Evolutionary conservation across 2,797 vertebrate genomes (phyloP).

Genomic region (Hemibagrus guttatus): DNA sequence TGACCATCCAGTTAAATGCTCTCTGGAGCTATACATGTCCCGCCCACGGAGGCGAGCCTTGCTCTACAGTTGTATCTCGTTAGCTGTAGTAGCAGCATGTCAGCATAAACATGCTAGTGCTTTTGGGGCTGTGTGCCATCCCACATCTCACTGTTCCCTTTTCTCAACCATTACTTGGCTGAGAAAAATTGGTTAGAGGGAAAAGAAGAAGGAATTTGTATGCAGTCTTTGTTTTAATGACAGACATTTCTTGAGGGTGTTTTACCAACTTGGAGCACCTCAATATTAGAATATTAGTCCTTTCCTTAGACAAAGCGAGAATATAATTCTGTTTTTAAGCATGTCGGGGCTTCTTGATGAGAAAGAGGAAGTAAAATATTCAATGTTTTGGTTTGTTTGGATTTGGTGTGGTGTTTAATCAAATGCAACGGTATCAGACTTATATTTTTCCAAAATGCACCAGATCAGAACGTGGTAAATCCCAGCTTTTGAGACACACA

Average conservation of each 20-base stretch:
- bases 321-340: neutral
- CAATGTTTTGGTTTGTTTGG: neutral
- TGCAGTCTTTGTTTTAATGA: neutral
- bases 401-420: neutral
- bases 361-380: neutral
- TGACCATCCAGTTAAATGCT: neutral
- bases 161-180: neutral
- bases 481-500: slow-evolving; percentile 23
- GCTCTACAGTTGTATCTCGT: neutral
- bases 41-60: neutral
- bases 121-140: neutral
- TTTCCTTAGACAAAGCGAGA: neutral
- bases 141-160: neutral
- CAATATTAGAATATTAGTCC: neutral
- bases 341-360: neutral
- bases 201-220: neutral
- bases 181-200: neutral
- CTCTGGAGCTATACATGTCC: neutral
- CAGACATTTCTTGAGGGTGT: neutral
- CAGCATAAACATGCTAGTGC: neutral
- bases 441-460: neutral
- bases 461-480: slow-evolving; percentile 11
- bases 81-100: neutral
- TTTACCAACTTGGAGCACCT: neutral
- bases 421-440: slow-evolving; percentile 40